Evolutionary conservation across 2,888 invertebrate species (phyloP), one percentile per base, ranked within the genome.

Genomic region (Cinara cedri): DNA sequence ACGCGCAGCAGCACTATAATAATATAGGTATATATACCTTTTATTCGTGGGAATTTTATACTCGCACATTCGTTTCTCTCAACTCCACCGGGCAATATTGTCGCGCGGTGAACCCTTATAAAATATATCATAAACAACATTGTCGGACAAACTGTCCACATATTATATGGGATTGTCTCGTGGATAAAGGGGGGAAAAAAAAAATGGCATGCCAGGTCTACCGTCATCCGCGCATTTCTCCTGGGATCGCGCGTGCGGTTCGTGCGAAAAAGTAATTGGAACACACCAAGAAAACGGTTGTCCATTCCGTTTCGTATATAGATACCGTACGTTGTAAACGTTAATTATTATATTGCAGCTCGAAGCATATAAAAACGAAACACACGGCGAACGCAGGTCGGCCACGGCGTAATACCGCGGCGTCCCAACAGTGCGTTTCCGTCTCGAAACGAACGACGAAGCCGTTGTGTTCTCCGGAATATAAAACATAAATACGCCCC

Each of bases 51-150:
- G 55, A 19, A 66, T 66, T 66, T 76, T 68, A 54, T 66, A 55
- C 76, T 19, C 11, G 19, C 19, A 26, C 65, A 66, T 66, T 76
- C 76, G 76, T 66, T 66, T 60, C 34, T 66, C 62, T 46, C 76
- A 66, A 76, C 66, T 76, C 76, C 76, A 14, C 76, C 66, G 76
- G 76, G 76, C 76, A 68, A 76, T 76, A 76, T 76, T 76, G 76
- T 76, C 66, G 66, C 65, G 66, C 65, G 76, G 55, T 14, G 26
- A 68, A 55, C 76, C 76, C 66, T 76, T 76, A 66, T 76, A 76
- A 76, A 76, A 76, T 76, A 66, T 76, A 76, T 76, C 76, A 76
- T 76, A 76, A 76, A 76, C 76, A 76, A 76, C 66, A 46, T 55
- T 55, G 76, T 57, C 65, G 65, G 76, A 76, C 76, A 66, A 49